A percentile compares a stretch with the other conserved stretches of the same genome.
phyloP scores from a whole-genome alignment of 2,888 invertebrate species.

The Villa cingulata region DNA sequence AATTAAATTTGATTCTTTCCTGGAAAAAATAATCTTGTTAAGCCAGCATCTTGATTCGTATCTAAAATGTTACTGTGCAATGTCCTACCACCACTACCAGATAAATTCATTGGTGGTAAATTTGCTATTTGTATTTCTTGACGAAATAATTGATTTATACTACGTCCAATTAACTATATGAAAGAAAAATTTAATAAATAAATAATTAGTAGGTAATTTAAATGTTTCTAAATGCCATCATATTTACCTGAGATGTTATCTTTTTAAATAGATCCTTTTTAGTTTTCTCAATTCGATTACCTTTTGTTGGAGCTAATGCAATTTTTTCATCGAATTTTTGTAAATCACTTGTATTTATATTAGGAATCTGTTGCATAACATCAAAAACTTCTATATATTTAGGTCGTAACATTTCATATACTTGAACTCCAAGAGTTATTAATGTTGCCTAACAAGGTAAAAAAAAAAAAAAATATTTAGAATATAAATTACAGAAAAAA shows the following conservation, averaged over 20 bases:
- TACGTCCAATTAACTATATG: conserved; percentile 60
- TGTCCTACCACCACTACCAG: background rate
- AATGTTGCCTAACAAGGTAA: conserved; percentile 36
- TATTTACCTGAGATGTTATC: conserved; percentile 58
- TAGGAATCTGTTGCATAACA: conserved; percentile 67
- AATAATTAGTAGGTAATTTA: background rate
- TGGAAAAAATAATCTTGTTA: conserved; percentile 25
- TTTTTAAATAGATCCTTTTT: conserved; percentile 86
- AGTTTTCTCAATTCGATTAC: conserved; percentile 73
- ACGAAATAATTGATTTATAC: conserved; percentile 75
- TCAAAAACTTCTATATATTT: conserved; percentile 52
- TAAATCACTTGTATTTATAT: conserved; percentile 63
- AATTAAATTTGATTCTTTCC: too few species aligned
- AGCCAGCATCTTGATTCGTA: conserved; percentile 25
- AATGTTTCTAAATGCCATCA: background rate
- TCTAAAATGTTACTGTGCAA: conserved; percentile 23
- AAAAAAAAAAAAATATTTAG: background rate
- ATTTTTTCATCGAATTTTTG: conserved; percentile 79
- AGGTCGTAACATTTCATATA: conserved; percentile 72
- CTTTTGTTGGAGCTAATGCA: conserved; percentile 47
- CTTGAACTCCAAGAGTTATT: conserved; percentile 66
- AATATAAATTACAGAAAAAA: too few species aligned
- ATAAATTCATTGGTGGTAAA: conserved; percentile 45
- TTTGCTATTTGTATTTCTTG: conserved; percentile 77
- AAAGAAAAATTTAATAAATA: background rate